Base-by-base conservation (phyloP, 2,797 vertebrate species). In the Sebastes reedi region DNA sequence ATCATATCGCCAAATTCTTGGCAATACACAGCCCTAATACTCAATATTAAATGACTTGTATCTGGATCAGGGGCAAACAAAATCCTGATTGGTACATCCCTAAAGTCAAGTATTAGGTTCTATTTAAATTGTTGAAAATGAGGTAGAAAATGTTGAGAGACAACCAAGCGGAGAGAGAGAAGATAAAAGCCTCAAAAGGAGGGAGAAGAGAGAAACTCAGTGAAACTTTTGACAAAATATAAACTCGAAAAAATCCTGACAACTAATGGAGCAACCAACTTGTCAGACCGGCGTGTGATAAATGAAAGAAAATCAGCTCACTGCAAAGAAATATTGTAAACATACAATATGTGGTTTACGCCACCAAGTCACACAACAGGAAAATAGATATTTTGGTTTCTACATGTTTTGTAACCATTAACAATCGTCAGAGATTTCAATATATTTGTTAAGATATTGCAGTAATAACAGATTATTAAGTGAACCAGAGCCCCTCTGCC, bases 211-310 rank as follows among this genome's bases (percentile, higher is more conserved):
- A 59, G 25, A 25, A 25, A 2, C 55, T 55, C 54, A 58, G 24
- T 58, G 4, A 29, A 59, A 16, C 7, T 56, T 56, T 56, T 25
- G 12, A 25, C 55, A 50, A 56, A 56, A 58, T 16, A 27, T 58
- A 58, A 61, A 32, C 18, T 32, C 0, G 16, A 60, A 20, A 60
- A 60, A 20, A 10, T 30, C 27, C 58, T 0, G 16, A 20, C 27
- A 13, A 58, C 3, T 0, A 58, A 46, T 8, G 39, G 10, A 22
- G 12, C 18, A 60, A 55, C 10, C 13, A 11, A 46, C 14, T 25
- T 25, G n/a, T 24, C 50, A 22, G 50, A 54, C 0, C 50, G 22
- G 9, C 4, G 8, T 0, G 7, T 50, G 46, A 20, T 20, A 50
- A 10, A 22, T 0, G 7, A 22, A 62, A 6, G 22, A 55, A 24